Evolutionary conservation across 2,888 invertebrate species (phyloP).

Genomic region (Toxonevra muliebris): DNA sequence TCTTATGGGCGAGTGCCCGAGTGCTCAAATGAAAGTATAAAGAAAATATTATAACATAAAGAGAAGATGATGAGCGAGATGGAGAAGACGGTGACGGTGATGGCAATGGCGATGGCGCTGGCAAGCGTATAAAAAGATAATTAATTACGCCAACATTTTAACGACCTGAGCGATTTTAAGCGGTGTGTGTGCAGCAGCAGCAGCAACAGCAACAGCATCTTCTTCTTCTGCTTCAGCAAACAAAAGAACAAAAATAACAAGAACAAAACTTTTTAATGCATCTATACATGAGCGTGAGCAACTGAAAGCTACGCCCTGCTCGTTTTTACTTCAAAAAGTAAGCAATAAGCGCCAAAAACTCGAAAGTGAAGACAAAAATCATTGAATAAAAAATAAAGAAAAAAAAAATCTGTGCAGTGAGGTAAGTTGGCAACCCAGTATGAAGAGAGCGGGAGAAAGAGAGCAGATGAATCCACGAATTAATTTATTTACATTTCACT

Average conservation of each 20-base stretch:
- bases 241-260: not conserved
- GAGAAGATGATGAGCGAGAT: slow-evolving; percentile 1
- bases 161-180: slow-evolving; percentile 28
- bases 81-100: slow-evolving; percentile 15
- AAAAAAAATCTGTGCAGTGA: too few relatives aligned
- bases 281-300: too few relatives aligned
- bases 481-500: slow-evolving; percentile 24
- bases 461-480: not conserved
- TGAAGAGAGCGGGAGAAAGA: not conserved
- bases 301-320: too few relatives aligned
- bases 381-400: not conserved
- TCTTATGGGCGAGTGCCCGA: too few relatives aligned
- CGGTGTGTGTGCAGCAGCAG: not conserved
- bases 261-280: too few relatives aligned
- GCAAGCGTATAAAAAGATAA: slow-evolving; percentile 33
- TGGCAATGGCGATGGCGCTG: slow-evolving; percentile 14
- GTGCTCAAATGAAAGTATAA: slow-evolving; percentile 2
- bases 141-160: slow-evolving; percentile 33
- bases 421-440: too few relatives aligned
- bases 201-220: too few relatives aligned
- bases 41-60: slow-evolving; percentile 16
- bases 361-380: not conserved
- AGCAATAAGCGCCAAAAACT: slow-evolving; percentile 6
- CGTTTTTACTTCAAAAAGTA: too few relatives aligned
- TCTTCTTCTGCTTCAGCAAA: not conserved